Percentiles rank a stretch among this genome's conserved stretches.
These are phyloP conservation scores for Numida meleagris DNA, from an alignment of 2,113 vertebrate species.

Conservation along the genomic window DNA sequence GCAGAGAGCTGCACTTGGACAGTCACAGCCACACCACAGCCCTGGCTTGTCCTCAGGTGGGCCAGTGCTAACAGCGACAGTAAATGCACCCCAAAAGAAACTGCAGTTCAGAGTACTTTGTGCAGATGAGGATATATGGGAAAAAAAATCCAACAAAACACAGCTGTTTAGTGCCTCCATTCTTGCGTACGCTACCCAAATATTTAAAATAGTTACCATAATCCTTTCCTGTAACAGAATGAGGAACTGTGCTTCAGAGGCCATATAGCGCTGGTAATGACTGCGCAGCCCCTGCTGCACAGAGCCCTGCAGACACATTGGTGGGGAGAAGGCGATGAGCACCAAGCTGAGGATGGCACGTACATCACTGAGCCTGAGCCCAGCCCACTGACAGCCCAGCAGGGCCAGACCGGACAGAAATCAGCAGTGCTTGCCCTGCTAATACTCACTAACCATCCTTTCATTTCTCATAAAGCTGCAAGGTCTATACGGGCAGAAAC, in stretches of 20 bases:
- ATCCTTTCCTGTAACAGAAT: neutral
- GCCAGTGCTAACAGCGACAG: neutral
- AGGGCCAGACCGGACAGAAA: neutral
- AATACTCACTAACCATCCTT: neutral
- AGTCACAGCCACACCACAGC: neutral
- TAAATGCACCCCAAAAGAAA: neutral
- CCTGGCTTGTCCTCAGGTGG: neutral
- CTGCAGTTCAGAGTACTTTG: neutral
- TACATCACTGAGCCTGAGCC: neutral
- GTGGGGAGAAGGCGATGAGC: neutral
- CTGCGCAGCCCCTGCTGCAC: neutral
- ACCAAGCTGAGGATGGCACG: neutral
- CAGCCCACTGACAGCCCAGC: neutral
- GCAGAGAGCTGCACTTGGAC: fast-evolving
- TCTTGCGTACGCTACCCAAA: neutral
- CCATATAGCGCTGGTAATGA: neutral
- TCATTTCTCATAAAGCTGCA: neutral
- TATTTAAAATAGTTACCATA: neutral
- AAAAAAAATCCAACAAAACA: neutral
- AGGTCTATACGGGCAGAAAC: neutral
- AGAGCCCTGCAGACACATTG: neutral
- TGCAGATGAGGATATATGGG: neutral
- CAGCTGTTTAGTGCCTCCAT: neutral
- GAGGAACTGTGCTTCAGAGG: neutral
- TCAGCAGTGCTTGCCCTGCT: too few species aligned